Base-by-base conservation (phyloP, 2,888 invertebrate genomes). In the Tenthredo notha region DNA sequence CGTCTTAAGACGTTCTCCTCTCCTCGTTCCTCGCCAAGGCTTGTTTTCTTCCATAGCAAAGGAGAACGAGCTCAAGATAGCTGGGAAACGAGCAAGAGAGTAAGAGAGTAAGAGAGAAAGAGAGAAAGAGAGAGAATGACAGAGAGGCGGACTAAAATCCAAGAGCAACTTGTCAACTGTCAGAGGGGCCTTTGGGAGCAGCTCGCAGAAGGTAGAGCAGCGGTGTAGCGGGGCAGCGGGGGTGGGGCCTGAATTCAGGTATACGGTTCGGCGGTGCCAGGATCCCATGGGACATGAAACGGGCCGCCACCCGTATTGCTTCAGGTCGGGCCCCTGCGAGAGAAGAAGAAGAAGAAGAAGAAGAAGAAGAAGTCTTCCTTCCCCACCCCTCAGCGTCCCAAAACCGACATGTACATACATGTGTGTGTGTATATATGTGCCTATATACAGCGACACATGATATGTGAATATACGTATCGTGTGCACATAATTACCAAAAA, bases 151-250 rank as follows among this genome's bases (percentile, higher is more conserved):
- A 82, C 85, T 77, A 85, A 85, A 85, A 85, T 85, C 85, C 85
- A 80, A 85, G 85, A 85, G 85, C 85, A 85, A 85, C 85, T 85
- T 85, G 85, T 85, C 85, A 85, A 85, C 85, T 85, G 85, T 85
- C 85, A 85, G 85, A 85, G 85, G 85, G 80, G 85, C 85, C 85
- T 85, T 85, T 85, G 70, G 85, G 85, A 78, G 80, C 80, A 67
- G 75, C 84, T 65, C 82, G 70, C 54, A 74, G 29, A 65, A 67
- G 74, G 84, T 84, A 54, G 74, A 70, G 40, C 40, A n/a, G 54
- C 33, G 77, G 65, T n/a, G 65, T 25, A 2, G 75, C 77, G 50
- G 84, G 84, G 75, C 37, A 29, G 74, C 84, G 84, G 84, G 84
- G 75, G 75, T 72, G 84, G 84, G 84, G 54, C 74, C 72, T 54